phyloP scores from a whole-genome alignment of 2,797 vertebrate genomes.

The Syngnathus acus region DNA sequence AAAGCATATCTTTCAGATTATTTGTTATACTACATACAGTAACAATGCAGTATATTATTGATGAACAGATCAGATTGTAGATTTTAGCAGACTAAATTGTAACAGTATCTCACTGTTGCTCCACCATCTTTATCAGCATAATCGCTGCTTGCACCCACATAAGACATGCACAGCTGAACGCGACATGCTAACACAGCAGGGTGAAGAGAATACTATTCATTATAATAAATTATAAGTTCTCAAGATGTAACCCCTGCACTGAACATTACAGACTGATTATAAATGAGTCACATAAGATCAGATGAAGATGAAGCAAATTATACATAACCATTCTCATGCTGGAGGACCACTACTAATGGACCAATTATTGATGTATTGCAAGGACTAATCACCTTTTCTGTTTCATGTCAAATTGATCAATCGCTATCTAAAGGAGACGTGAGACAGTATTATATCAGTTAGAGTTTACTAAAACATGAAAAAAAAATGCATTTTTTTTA shows the following conservation, averaged over 20 bases:
- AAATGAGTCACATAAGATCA: conserved; percentile 1
- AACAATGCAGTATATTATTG: not conserved
- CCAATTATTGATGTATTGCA: conserved; percentile 14
- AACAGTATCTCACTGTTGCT: conserved; percentile 33
- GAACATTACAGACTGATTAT: conserved; percentile 1
- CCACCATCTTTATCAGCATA: conserved; percentile 52
- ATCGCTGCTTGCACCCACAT: conserved; percentile 37
- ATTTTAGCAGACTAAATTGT: conserved; percentile 26
- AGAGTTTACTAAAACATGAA: not conserved
- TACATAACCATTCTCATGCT: not conserved
- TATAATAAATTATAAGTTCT: conserved; percentile 28
- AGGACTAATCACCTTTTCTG: conserved; percentile 13
- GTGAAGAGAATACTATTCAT: conserved; percentile 24
- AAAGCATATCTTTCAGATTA: not conserved
- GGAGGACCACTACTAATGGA: not conserved
- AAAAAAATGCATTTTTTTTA: too few relatives aligned
- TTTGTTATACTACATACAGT: not conserved
- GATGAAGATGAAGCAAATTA: not conserved
- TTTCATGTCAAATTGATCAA: not conserved
- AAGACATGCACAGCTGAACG: conserved; percentile 33
- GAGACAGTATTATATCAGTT: not conserved
- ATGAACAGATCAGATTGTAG: conserved; percentile 16
- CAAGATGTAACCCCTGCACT: conserved; percentile 11
- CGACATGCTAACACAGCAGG: conserved; percentile 39
- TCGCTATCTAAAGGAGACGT: not conserved